Evolutionary conservation across 1,140 invertebrate genomes (phyloP).

Genomic region (Lepidurus apus): DNA sequence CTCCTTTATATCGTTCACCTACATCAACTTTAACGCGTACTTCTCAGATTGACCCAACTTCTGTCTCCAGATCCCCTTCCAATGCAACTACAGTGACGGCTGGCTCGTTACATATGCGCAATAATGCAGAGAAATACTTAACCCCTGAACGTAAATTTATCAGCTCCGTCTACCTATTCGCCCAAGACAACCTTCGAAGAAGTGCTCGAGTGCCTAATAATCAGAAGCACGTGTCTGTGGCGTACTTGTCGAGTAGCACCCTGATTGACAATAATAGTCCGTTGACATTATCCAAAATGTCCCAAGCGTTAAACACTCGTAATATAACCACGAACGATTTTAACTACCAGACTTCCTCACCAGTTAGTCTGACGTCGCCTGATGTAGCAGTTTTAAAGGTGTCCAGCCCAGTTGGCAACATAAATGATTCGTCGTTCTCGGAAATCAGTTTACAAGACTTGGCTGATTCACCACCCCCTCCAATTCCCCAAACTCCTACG

Average conservation of each 20-base stretch:
- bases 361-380: not conserved
- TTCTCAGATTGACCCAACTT: not conserved
- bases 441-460: constrained; percentile 7
- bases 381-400: not conserved
- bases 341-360: not conserved
- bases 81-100: not conserved
- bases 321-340: not conserved
- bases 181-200: not conserved
- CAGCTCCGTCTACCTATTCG: not conserved
- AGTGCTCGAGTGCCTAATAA: not conserved
- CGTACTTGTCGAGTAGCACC: not conserved
- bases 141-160: not conserved
- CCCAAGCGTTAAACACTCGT: not conserved
- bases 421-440: not conserved
- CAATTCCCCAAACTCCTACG: not conserved
- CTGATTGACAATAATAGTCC: not conserved
- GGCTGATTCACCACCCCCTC: not conserved
- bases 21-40: constrained; percentile 21
- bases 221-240: not conserved
- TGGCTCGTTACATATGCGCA: not conserved
- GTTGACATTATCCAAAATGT: not conserved
- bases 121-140: not conserved
- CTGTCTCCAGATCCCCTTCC: not conserved
- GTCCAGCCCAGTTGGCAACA: not conserved
- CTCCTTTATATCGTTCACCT: constrained; percentile 23